Evolutionary conservation across 2,888 invertebrate species (phyloP).

Genomic region (Ptilodon capucinus): DNA sequence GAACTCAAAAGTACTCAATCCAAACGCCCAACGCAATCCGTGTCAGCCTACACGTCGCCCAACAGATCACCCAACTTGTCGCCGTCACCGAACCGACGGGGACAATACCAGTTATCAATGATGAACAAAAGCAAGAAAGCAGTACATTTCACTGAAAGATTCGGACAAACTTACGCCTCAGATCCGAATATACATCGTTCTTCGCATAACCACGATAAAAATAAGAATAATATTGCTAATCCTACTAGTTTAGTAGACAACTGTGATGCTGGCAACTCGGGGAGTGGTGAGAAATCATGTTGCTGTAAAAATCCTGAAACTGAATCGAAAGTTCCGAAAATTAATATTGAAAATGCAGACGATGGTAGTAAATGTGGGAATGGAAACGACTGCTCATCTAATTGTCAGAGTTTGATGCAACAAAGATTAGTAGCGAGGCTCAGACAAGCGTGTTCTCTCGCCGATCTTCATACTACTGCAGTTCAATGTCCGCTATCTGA

Average conservation of each 20-base stretch:
- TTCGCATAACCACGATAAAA: conserved; percentile 5
- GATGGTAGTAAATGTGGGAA: conserved; percentile 12
- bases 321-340: conserved; percentile 36
- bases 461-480: conserved; percentile 54
- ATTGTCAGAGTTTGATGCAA: conserved; percentile 46
- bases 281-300: conserved; percentile 20
- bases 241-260: conserved; percentile 36
- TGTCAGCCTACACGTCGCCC: conserved; percentile 60
- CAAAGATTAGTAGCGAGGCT: conserved; percentile 62
- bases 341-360: conserved; percentile 37
- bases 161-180: conserved; percentile 53
- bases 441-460: conserved; percentile 64
- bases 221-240: conserved; percentile 16
- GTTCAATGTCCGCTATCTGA: conserved; percentile 47
- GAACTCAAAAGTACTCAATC: conserved; percentile 57
- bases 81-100: conserved; percentile 53
- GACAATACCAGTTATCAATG: conserved; percentile 68
- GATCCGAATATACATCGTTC: conserved; percentile 67
- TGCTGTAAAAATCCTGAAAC: conserved; percentile 36
- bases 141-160: conserved; percentile 57
- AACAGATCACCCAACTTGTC: conserved; percentile 59
- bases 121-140: conserved; percentile 57
- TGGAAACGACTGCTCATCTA: conserved; percentile 19
- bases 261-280: conserved; percentile 38
- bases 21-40: conserved; percentile 43